Percentiles rank a stretch among this genome's conserved stretches.
These are phyloP conservation scores for Fabriciana adippe DNA, from an alignment of 2,888 invertebrate genomes.

Conservation along the genomic window DNA sequence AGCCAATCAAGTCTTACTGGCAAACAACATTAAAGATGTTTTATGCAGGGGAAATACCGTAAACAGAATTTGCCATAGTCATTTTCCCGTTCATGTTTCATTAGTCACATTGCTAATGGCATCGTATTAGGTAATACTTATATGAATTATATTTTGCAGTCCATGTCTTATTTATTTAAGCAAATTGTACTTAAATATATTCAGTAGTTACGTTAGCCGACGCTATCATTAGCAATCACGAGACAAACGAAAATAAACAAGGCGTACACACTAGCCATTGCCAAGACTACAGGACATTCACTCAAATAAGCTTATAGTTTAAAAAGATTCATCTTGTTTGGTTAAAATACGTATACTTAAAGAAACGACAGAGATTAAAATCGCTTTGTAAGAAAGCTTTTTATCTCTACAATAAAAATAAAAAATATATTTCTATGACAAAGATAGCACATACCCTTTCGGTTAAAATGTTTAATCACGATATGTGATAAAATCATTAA, in stretches of 20 bases:
- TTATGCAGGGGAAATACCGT: slow-evolving; percentile 7
- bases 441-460: too few relatives aligned
- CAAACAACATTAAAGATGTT: too few relatives aligned
- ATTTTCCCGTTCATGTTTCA: slow-evolving; percentile 9
- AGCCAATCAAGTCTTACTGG: too few relatives aligned
- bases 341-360: neutral
- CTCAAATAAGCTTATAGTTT: neutral
- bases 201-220: slow-evolving; percentile 27
- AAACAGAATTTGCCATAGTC: slow-evolving; percentile 6
- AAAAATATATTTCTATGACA: too few relatives aligned
- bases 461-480: too few relatives aligned
- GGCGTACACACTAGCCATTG: slow-evolving; percentile 35
- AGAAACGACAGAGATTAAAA: too few relatives aligned
- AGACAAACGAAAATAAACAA: slow-evolving; percentile 70
- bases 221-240: slow-evolving; percentile 49
- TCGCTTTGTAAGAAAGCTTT: too few relatives aligned
- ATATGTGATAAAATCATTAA: too few relatives aligned
- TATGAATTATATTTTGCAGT: neutral
- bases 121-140: neutral
- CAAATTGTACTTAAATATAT: slow-evolving; percentile 18
- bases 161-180: slow-evolving; percentile 15
- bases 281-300: slow-evolving; percentile 29
- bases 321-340: neutral
- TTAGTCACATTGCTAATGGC: neutral
- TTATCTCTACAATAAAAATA: too few relatives aligned